Evolutionary conservation across 2,888 invertebrate genomes (phyloP).

Genomic region (Plagodis pulveraria): DNA sequence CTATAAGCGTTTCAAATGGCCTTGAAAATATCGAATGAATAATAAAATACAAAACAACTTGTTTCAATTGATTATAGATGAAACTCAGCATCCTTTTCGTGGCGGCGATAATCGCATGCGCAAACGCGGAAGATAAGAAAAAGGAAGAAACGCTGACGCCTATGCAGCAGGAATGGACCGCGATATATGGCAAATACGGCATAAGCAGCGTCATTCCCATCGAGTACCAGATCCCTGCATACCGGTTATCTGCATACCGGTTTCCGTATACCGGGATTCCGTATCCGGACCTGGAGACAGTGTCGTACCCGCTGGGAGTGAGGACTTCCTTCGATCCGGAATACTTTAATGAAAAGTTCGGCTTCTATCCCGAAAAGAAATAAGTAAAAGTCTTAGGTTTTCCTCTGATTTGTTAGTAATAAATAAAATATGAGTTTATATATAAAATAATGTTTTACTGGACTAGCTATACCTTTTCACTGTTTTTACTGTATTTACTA

Average conservation of each 20-base stretch:
- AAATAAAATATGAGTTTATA: too few species aligned
- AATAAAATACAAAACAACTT: too few species aligned
- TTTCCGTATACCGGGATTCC: not conserved
- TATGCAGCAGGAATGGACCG: slow-evolving; percentile 41
- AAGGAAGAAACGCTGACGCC: slow-evolving; percentile 7
- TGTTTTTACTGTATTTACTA: too few species aligned
- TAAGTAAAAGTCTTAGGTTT: too few species aligned
- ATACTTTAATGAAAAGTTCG: slow-evolving; percentile 40
- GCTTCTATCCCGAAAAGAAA: slow-evolving; percentile 45
- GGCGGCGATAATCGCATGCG: slow-evolving; percentile 31
- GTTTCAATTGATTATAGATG: slow-evolving; percentile 39
- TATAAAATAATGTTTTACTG: too few species aligned
- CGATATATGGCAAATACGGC: slow-evolving; percentile 41
- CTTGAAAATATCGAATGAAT: too few species aligned
- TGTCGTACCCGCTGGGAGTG: slow-evolving; percentile 1
- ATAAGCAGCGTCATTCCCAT: slow-evolving; percentile 24
- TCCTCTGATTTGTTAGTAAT: too few species aligned
- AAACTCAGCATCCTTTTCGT: slow-evolving; percentile 39
- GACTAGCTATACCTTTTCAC: too few species aligned
- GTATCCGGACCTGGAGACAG: not conserved
- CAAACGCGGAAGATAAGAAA: not conserved
- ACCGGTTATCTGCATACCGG: not conserved
- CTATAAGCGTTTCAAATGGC: too few species aligned
- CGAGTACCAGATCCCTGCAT: slow-evolving; percentile 8
- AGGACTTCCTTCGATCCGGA: slow-evolving; percentile 43